Percentiles rank a stretch among this genome's conserved stretches.
These are phyloP conservation scores for Physocephala rufipes DNA, from an alignment of 2,888 invertebrate genomes.

Conservation along the genomic window DNA sequence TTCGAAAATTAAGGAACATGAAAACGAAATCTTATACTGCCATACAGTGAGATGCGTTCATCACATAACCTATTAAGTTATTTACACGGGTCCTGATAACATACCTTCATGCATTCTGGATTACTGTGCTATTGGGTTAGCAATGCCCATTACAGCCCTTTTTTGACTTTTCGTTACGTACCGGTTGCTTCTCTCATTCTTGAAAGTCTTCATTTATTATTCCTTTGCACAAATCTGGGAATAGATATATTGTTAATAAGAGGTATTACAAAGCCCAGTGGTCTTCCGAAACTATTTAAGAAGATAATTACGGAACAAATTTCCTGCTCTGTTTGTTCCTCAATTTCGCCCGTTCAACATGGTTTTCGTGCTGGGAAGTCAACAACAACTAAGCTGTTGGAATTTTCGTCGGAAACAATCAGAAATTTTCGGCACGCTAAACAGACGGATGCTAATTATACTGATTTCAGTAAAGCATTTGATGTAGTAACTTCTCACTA, in stretches of 20 bases:
- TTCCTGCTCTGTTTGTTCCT: not conserved
- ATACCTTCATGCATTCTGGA: not conserved
- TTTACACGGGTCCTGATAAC: not conserved
- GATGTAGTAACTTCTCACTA: constrained; percentile 5
- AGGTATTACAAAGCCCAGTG: not conserved
- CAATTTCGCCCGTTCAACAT: not conserved
- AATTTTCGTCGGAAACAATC: not conserved
- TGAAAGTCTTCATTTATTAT: not conserved
- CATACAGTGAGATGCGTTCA: no score
- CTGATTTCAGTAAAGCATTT: constrained; percentile 15
- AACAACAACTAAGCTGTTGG: no score
- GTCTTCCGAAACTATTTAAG: not conserved
- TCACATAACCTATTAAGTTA: no score
- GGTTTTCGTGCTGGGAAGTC: no score
- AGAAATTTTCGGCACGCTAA: not conserved
- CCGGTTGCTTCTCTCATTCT: not conserved
- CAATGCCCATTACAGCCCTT: not conserved
- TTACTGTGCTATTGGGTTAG: not conserved
- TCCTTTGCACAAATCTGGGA: not conserved
- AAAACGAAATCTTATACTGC: no score
- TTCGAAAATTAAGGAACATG: no score
- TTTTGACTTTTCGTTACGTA: not conserved
- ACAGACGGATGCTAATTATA: not conserved
- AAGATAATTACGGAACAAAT: not conserved
- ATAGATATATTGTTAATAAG: not conserved